Base-by-base conservation (phyloP, 2,113 vertebrate species). In the Paraplagusia blochii region DNA sequence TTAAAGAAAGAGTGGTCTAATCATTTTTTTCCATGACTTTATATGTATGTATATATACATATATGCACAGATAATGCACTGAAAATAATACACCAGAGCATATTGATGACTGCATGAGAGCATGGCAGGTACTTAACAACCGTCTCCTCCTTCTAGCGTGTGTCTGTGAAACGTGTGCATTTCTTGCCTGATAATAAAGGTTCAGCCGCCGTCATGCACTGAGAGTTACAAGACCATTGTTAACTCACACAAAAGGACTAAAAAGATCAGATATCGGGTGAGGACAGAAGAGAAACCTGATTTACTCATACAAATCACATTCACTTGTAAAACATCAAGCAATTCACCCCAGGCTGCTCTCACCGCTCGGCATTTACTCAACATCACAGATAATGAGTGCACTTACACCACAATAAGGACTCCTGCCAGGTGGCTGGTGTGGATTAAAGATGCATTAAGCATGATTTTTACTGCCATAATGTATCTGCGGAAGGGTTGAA, bases 361-460 rank as follows among this genome's bases (percentile, higher is more conserved):
- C 60, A 72, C 66, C 55, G 64, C 59, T 53, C 60, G 40, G 65
- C 66, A 59, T 82, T 76, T 74, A 72, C 58, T 16, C 54, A 80
- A 74, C 76, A 80, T 75, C 69, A 54, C 64, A 66, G 58, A 72
- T 82, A 86, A 82, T 70, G 77, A 42, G 69, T 11, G 22, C 62
- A 76, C 68, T 82, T 82, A 81, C 63, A 75, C 68, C 67, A 82
- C 79, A 75, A 70, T 75, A 69, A 77, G 65, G 58, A 69, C 58
- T 33, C 33, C 2, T 16, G 62, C 64, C 63, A 63, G 61, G 60
- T 58, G 22, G 45, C 66, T 33, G 22, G 62, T 62, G 56, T 53
- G 66, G 82, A 82, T 86, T 79, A 86, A 82, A 76, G 67, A 66
- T 9, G 40, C 72, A 76, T 82, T 82, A 75, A 58, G 68, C 44